Evolutionary conservation across 2,113 vertebrate genomes (phyloP), one percentile per base, ranked within the genome.

Genomic region (Smithornis capensis): DNA sequence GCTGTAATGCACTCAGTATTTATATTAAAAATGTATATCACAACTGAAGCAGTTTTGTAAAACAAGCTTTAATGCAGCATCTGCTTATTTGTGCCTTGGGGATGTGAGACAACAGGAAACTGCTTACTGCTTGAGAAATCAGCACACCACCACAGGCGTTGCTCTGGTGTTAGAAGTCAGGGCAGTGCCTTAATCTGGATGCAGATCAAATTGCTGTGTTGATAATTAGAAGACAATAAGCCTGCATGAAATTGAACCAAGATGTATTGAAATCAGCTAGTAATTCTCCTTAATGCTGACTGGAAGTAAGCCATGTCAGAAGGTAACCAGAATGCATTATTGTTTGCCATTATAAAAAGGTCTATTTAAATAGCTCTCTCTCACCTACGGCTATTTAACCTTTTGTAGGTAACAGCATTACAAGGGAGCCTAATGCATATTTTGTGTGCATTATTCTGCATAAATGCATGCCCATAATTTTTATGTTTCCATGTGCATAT

Each of bases 21-120:
- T 95, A 63, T 96, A 97, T 97, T 98, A 97, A 98, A 98, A 98
- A 98, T 97, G 96, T 97, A 94, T 94, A 96, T 95, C 96, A 96
- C 96, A 97, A 90, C 85, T 57, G 94, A 97, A 94, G 93, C 95
- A 88, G 94, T 96, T 98, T 96, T 97, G 91, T 96, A 83, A 91
- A 97, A 94, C 90, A 97, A 85, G 91, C 80, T 94, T 92, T 96
- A 97, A 96, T 97, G 92, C 91, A 86, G 77, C 84, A 96, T 96
- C 96, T 97, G 88, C 95, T 97, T 97, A 95, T 97, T 96, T 93
- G 89, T 94, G 96, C 95, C 95, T 93, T 94, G 79, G 96, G 92
- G 95, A 96, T 71, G 52, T 45, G 73, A 97, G 71, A 56, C 91
- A 83, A 27, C 85, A 94, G 88, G 70, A 90, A 97, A 97, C 87